Evolutionary conservation across 2,797 vertebrate species (phyloP), one percentile per base, ranked within the genome.

Genomic region (Sciurus vulgaris): DNA sequence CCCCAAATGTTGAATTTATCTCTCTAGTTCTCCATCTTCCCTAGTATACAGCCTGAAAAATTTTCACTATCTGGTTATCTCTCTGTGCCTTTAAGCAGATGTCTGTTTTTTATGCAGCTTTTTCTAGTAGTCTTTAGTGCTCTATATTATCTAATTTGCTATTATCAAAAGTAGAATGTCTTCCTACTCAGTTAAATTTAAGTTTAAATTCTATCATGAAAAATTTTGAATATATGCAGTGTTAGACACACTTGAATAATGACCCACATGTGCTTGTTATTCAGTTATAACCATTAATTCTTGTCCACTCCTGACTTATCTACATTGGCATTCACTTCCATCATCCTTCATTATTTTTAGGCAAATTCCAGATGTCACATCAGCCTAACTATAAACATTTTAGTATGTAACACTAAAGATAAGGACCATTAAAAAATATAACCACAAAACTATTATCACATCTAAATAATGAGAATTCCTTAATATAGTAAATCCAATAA

Each of bases 381-480:
- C 13, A 81, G 11, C 67, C 91, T 51, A 54, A 69, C 59, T 88
- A 26, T 73, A 51, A 95, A 76, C 83, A 61, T 88, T 91, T 88
- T 83, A 77, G 38, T 91, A 54, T 44, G 5, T 88, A 84, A 17
- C 49, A 18, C 47, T 96, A 95, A 78, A 93, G 49, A 72, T 83
- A 87, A 90, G 22, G 51, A 49, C 63, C 47, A 2, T 35, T 91
- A 2, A 73, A 67, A 74, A 33, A 77, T n/a, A 44, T 20, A 81
- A 81, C 38, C 79, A 82, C 24, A 61, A 59, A 82, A 44, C 12
- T 83, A 51, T 69, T 81, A 79, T 82, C 61, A 95, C 22, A 72
- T 89, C 33, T 86, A 92, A 96, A 41, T 93, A 88, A 85, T 54
- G 65, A n/a, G 15, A 95, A 49, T 89, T 93, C 24, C 51, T 79